Evolutionary conservation across 2,797 vertebrate species (phyloP).

Genomic region (Mycteria americana): DNA sequence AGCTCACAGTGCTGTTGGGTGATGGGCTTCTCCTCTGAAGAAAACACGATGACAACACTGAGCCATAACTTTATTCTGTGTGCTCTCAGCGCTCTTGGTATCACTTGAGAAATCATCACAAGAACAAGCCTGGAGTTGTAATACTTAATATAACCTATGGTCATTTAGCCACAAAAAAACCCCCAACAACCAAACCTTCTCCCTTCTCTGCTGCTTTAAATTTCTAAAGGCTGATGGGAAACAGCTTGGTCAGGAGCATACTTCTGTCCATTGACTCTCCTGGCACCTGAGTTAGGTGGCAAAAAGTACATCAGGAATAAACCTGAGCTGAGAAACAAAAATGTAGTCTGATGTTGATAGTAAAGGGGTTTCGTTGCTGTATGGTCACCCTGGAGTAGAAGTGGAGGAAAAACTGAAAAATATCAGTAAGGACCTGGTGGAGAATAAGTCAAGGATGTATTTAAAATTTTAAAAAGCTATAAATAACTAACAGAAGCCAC

Average conservation of each 20-base stretch:
- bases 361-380: not conserved
- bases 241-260: not conserved
- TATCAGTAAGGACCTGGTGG: not conserved
- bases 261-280: not conserved
- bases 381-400: not conserved
- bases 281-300: not conserved
- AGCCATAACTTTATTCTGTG: not conserved
- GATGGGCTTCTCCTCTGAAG: not conserved
- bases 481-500: not conserved
- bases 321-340: not conserved
- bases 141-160: not conserved
- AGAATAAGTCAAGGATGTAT: not conserved
- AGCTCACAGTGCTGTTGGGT: not conserved
- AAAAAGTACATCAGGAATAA: not conserved
- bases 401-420: not conserved
- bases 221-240: not conserved
- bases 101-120: not conserved
- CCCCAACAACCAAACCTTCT: not conserved
- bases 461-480: not conserved
- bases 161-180: not conserved
- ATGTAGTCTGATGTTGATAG: not conserved
- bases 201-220: not conserved
- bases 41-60: not conserved
- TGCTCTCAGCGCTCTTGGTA: not conserved
- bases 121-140: not conserved